Evolutionary conservation across 2,888 invertebrate genomes (phyloP).

Genomic region (Lamproptera curius): DNA sequence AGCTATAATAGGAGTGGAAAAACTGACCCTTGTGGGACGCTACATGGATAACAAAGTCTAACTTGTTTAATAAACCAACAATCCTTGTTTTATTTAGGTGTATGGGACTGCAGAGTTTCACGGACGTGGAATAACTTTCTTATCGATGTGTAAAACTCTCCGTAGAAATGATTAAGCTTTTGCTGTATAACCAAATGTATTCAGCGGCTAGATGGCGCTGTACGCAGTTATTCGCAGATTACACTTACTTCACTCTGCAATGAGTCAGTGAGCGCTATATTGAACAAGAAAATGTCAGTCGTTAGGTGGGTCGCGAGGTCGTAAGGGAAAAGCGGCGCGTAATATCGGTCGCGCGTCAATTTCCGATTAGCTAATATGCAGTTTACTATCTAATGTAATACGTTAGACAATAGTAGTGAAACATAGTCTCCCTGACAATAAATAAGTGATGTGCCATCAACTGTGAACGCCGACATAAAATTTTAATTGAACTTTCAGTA

Average conservation of each 20-base stretch:
- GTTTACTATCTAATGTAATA: constrained; percentile 5
- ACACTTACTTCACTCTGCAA: constrained; percentile 7
- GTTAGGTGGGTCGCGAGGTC: constrained; percentile 14
- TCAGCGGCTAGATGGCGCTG: constrained; percentile 15
- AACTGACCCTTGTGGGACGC: no score
- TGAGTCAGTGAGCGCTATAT: constrained; percentile 16
- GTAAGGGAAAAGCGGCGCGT: constrained; percentile 5
- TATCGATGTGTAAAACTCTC: no score
- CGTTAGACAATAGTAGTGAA: constrained; percentile 5
- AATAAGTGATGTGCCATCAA: constrained; percentile 52
- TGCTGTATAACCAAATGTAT: no score
- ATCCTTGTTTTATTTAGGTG: no score
- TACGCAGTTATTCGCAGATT: not conserved
- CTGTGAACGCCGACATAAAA: constrained; percentile 27
- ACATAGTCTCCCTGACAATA: constrained; percentile 8
- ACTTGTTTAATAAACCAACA: no score
- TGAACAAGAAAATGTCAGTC: constrained; percentile 19
- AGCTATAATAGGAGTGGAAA: no score
- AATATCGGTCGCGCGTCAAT: constrained; percentile 12
- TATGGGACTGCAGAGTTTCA: no score
- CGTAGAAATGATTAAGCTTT: no score
- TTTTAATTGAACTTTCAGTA: constrained; percentile 17
- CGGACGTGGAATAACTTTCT: no score
- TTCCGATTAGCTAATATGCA: constrained; percentile 16
- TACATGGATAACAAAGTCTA: no score